Evolutionary conservation across 1,140 invertebrate species (phyloP), one percentile per base, ranked within the genome.

Genomic region (Drosophila saltans): DNA sequence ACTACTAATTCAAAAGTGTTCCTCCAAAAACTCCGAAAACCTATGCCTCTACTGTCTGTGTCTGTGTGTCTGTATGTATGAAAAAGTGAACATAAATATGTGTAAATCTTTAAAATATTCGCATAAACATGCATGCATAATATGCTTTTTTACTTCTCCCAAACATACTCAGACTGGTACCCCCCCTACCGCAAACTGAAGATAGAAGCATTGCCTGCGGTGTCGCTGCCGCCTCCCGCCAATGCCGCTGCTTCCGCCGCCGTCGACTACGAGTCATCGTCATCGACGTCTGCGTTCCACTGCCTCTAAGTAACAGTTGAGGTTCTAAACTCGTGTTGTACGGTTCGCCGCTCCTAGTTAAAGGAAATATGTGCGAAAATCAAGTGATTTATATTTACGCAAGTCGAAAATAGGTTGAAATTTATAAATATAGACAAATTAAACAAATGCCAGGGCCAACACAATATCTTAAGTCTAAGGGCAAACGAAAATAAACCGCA

Each of bases 271-370:
- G 45, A 52, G 21, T 52, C 9, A 40, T 52, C 48, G 30, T 30
- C 61, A 60, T 57, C 43, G 58, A 11, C 56, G 45, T 55, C 45
- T 24, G 28, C 60, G 33, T 26, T 64, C 55, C 52, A 45, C 41
- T 39, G 11, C 36, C 16, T 52, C 11, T 72, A 58, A 72, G 45
- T 55, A 28, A 16, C 84, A 88, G 84, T 88, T 72, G 78, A 69
- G 63, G 57, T 89, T 89, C 72, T 69, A 57, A 81, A 78, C 62
- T 80, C 69, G 74, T 41, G 62, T 74, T 61, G 84, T 66, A 45
- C 71, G 71, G 85, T 72, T 89, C 73, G 69, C 69, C 16, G 41
- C 21, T 16, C 45, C 45, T 52, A 52, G 45, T 8, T 9, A 52
- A 30, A 62, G 10, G 16, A 61, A 59, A 65, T 68, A 60, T 36